Base-by-base conservation (phyloP, 2,113 vertebrate species). In the Muntiacus muntjak region DNA sequence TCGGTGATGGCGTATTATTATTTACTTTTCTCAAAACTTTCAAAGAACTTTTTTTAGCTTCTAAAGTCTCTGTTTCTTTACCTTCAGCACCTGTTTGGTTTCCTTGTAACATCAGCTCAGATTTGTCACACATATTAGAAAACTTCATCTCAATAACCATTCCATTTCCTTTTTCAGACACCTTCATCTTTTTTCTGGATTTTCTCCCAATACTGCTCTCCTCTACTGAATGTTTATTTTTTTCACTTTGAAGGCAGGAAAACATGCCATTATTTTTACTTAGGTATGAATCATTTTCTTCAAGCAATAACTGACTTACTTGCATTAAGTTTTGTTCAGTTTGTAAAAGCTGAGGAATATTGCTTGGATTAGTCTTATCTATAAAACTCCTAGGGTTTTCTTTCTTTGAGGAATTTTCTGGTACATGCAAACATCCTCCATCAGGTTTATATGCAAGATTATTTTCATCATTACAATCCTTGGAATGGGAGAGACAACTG, bases 101-200 rank as follows among this genome's bases (percentile, higher is more conserved):
- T 97, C 93, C 96, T 83, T 96, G 60, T 88, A 98, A 92, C 40
- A 93, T 40, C 82, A 36, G 55, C 67, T 95, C 57, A 40, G 57
- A 54, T 60, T 94, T 98, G 88, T 86, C 90, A 97, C 30, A 45
- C 13, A 50, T 0, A 2, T 58, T 94, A 94, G 76, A 62, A 71
- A 92, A 95, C 95, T 83, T 67, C 83, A 55, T 87, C 87, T 95
- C 94, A 26, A 28, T 25, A 62, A 55, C 12, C 13, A 71, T 95
- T 96, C 96, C 91, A 87, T 97, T 94, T 92, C 54, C 40, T 87
- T 98, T 96, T 93, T 98, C 98, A 30, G 71, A 28, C 28, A 98
- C 89, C 92, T 98, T 98, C 28, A 94, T 47, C 6, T 54, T 98
- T 98, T 98, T 98, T 45, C 93, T 98, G 89, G 13, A 67, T 87